phyloP scores from a whole-genome alignment of 2,888 invertebrate species.

The Idaea straminata region DNA sequence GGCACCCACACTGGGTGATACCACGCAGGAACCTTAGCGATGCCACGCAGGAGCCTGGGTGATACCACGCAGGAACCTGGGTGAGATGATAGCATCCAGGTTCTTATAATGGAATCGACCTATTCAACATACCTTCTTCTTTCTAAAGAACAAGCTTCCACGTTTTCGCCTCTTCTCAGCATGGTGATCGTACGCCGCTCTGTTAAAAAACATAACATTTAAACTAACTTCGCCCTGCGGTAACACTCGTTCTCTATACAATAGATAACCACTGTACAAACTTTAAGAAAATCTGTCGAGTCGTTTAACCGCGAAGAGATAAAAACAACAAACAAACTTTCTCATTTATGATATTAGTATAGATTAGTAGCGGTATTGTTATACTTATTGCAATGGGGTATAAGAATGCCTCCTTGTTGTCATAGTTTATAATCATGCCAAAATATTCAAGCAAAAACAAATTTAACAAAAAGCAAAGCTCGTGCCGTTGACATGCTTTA shows the following conservation, averaged over 20 bases:
- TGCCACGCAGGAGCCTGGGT: no score
- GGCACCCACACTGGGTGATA: no score
- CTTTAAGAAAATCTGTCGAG: neutral
- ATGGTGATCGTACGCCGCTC: constrained; percentile 85
- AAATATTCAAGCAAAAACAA: constrained; percentile 17
- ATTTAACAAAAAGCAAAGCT: constrained; percentile 46
- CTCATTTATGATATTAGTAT: neutral
- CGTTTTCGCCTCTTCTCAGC: constrained; percentile 92
- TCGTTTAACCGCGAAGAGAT: neutral
- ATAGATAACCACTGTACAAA: neutral
- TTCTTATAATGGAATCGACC: neutral
- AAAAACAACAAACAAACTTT: neutral
- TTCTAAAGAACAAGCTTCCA: constrained; percentile 94
- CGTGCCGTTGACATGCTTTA: constrained; percentile 42
- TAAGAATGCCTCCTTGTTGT: no score
- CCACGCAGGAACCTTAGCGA: no score
- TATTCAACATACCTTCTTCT: constrained; percentile 84
- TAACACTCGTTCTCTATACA: neutral
- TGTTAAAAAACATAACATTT: constrained; percentile 39
- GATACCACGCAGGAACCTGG: no score
- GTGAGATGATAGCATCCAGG: no score
- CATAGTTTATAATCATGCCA: constrained; percentile 15
- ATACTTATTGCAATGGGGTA: no score
- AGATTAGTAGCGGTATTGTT: no score
- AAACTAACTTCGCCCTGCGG: neutral